A percentile compares a stretch with the other conserved stretches of the same genome.
These are phyloP conservation scores for Venturia canescens DNA, from an alignment of 1,140 invertebrate genomes.

Conservation along the genomic window DNA sequence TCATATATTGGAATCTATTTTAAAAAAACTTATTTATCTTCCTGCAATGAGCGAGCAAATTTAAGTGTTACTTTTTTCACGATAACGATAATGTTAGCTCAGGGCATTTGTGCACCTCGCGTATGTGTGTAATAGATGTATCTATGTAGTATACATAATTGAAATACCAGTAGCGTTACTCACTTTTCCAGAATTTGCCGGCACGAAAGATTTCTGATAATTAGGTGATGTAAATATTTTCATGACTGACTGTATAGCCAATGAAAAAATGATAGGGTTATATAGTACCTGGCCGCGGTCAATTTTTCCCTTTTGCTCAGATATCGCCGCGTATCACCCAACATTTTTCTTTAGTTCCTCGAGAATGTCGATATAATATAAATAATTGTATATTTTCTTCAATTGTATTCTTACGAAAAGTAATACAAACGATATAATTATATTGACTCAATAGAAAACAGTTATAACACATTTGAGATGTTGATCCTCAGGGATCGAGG, in stretches of 20 bases:
- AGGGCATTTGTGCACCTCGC: background rate
- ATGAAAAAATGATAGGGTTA: too few species aligned
- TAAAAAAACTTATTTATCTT: constrained; percentile 16
- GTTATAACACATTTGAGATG: too few species aligned
- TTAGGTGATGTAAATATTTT: background rate
- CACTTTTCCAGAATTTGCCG: background rate
- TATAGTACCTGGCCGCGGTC: too few species aligned
- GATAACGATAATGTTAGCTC: background rate
- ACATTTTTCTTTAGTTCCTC: too few species aligned
- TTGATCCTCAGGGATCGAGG: too few species aligned
- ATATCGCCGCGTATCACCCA: too few species aligned
- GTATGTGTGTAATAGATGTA: constrained; percentile 5
- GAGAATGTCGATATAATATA: too few species aligned
- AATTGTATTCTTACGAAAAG: too few species aligned
- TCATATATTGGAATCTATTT: background rate
- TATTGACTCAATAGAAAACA: background rate
- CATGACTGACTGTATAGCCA: too few species aligned
- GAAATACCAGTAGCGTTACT: background rate
- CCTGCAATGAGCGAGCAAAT: background rate
- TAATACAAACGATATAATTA: constrained; percentile 10
- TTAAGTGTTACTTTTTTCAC: background rate
- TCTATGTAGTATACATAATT: background rate
- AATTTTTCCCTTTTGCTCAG: too few species aligned
- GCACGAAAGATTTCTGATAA: background rate
- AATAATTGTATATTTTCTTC: too few species aligned